Conservation (phyloP, 2,113 vertebrate genomes). For the Anthoscopus minutus region DNA sequence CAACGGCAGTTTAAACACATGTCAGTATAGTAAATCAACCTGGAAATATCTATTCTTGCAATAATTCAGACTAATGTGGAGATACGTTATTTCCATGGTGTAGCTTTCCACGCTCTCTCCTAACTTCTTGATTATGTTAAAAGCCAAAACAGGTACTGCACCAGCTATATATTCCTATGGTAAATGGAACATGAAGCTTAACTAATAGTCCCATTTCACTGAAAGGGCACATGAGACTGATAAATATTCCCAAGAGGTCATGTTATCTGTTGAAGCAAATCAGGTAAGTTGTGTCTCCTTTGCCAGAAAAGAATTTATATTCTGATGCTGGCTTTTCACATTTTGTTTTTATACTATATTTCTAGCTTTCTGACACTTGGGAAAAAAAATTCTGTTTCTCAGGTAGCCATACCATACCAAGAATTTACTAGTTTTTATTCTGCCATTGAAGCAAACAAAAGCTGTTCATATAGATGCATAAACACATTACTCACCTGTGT, state of each 20-base stretch:
- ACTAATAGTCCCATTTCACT: background rate
- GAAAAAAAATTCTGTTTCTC: background rate
- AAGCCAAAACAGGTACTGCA: background rate
- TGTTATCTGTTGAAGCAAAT: background rate
- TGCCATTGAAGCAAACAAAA: background rate
- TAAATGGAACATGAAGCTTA: conserved; percentile 4
- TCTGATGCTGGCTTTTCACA: background rate
- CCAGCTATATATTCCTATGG: background rate
- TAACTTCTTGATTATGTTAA: background rate
- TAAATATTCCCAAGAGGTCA: background rate
- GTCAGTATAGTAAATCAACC: background rate
- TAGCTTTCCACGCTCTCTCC: background rate
- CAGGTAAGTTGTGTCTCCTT: background rate
- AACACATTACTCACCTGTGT: background rate
- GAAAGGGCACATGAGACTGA: background rate
- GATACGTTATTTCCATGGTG: background rate
- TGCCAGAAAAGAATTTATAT: background rate
- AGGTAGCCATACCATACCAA: background rate
- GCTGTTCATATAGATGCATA: background rate
- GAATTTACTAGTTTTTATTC: background rate
- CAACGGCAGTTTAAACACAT: background rate
- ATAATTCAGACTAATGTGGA: background rate
- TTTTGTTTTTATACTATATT: background rate
- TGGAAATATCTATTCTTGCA: background rate
- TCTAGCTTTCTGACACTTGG: background rate